phyloP scores from a whole-genome alignment of 2,888 invertebrate genomes.

The Idaea dimidiata region DNA sequence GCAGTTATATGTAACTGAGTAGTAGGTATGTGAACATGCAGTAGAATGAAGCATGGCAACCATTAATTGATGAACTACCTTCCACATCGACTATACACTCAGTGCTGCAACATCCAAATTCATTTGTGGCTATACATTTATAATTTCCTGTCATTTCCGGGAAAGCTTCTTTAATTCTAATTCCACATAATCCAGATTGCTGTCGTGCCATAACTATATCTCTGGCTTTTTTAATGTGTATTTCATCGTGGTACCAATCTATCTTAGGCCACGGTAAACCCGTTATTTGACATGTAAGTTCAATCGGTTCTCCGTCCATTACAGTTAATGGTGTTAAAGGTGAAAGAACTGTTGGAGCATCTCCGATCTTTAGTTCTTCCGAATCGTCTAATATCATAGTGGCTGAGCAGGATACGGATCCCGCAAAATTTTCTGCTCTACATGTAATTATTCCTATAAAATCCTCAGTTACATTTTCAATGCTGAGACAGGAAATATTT shows the following conservation, averaged over 20 bases:
- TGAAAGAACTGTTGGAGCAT: conserved; percentile 87
- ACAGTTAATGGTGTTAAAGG: conserved; percentile 87
- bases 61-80: conserved; percentile 79
- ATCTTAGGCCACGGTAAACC: conserved; percentile 91
- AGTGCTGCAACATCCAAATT: conserved; percentile 90
- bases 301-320: conserved; percentile 94
- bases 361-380: conserved; percentile 57
- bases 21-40: conserved; percentile 27
- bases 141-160: conserved; percentile 95
- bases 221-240: conserved; percentile 87
- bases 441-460: conserved; percentile 90
- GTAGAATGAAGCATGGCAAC: conserved; percentile 28
- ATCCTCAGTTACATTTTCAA: conserved; percentile 86
- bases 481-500: conserved; percentile 89
- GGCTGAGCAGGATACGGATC: conserved; percentile 93
- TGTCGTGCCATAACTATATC: conserved; percentile 88
- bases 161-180: conserved; percentile 92
- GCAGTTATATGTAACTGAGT: conserved; percentile 14
- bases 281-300: conserved; percentile 85
- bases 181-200: conserved; percentile 88
- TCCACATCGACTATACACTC: conserved; percentile 89
- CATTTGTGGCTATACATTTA: conserved; percentile 90
- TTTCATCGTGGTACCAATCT: conserved; percentile 89
- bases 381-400: conserved; percentile 84
- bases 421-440: conserved; percentile 93